Percentiles rank a stretch among this genome's conserved stretches.
Evolutionary conservation across 2,888 invertebrate genomes (phyloP).

Genomic region (Toxonevra muliebris): DNA sequence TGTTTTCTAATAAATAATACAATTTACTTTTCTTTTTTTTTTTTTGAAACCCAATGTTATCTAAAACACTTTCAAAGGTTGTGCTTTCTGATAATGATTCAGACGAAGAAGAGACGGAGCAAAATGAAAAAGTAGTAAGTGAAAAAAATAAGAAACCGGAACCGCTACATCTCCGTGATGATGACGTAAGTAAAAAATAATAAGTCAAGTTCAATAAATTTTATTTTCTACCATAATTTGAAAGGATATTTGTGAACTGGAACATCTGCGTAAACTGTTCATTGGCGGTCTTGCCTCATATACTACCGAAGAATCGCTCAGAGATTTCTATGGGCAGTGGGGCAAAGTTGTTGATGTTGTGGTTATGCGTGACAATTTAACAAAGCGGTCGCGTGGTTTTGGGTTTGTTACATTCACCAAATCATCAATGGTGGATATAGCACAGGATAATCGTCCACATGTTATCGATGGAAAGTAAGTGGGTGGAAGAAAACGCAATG

Average conservation of each 20-base stretch:
- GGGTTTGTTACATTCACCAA: slow-evolving; percentile 97
- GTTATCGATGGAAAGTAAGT: slow-evolving; percentile 85
- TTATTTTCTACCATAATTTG: background rate
- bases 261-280: slow-evolving; percentile 89
- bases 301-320: slow-evolving; percentile 89
- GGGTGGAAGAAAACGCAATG: background rate
- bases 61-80: too few relatives aligned
- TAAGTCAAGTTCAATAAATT: background rate
- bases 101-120: too few relatives aligned
- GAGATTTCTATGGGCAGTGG: slow-evolving; percentile 94
- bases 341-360: slow-evolving; percentile 96
- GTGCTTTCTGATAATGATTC: too few relatives aligned
- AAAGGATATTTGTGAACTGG: slow-evolving; percentile 66
- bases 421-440: slow-evolving; percentile 94
- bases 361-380: slow-evolving; percentile 95
- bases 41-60: too few relatives aligned
- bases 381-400: slow-evolving; percentile 94
- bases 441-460: slow-evolving; percentile 89
- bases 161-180: background rate
- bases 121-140: too few relatives aligned
- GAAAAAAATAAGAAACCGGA: background rate
- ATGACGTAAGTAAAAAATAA: slow-evolving; percentile 47
- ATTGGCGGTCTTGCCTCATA: slow-evolving; percentile 96
- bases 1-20: too few relatives aligned
- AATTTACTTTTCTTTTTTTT: too few relatives aligned